phyloP scores from a whole-genome alignment of 2,797 vertebrate genomes.

The Oryzias dopingdopingensis region DNA sequence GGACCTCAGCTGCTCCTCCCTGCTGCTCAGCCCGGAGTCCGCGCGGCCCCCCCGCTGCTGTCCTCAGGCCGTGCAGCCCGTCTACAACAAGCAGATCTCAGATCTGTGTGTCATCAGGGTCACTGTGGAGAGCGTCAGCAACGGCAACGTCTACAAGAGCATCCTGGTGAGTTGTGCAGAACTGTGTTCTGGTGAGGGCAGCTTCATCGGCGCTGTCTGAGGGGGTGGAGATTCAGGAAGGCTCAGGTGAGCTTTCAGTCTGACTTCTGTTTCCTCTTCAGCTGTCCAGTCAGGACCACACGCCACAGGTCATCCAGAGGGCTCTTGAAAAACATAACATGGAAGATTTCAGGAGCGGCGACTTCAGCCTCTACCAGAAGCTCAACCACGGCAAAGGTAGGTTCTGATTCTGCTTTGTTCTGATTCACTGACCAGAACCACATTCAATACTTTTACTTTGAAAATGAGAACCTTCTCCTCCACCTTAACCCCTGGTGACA shows the following conservation, averaged over 20 bases:
- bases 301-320: conserved; percentile 82
- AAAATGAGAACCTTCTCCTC: too few relatives aligned
- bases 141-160: conserved; percentile 88
- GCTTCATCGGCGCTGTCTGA: too few relatives aligned
- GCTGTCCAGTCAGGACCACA: conserved; percentile 92
- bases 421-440: neutral
- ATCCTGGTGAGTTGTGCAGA: conserved; percentile 80
- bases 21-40: conserved; percentile 42
- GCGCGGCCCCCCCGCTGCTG: conserved; percentile 40
- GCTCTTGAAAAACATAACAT: conserved; percentile 87
- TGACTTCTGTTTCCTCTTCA: conserved; percentile 40
- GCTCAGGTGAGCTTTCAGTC: neutral
- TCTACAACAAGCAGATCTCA: conserved; percentile 78
- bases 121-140: conserved; percentile 79
- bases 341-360: conserved; percentile 62
- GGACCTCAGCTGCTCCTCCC: conserved; percentile 64
- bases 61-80: conserved; percentile 47
- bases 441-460: neutral
- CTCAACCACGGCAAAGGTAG: conserved; percentile 81
- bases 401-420: conserved; percentile 1
- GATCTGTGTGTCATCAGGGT: conserved; percentile 85
- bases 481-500: too few relatives aligned
- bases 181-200: too few relatives aligned
- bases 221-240: too few relatives aligned
- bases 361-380: conserved; percentile 84